Evolutionary conservation across 2,888 invertebrate genomes (phyloP).

Genomic region (Falcaria lacertinaria): DNA sequence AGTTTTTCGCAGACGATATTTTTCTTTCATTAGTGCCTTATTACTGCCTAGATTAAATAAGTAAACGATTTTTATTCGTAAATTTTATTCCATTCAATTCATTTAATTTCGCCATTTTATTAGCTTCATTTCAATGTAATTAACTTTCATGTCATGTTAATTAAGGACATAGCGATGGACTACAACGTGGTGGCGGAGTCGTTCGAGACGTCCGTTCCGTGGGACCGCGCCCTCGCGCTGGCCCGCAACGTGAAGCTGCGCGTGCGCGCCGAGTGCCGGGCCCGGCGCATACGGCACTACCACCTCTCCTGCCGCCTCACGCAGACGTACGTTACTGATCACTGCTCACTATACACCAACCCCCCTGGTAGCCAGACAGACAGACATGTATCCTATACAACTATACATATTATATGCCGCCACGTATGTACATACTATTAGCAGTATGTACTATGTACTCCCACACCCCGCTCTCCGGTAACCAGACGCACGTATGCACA

Average conservation of each 20-base stretch:
- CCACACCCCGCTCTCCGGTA: no score
- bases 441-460: no score
- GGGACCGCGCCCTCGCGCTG: constrained; percentile 91
- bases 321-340: constrained; percentile 82
- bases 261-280: constrained; percentile 82
- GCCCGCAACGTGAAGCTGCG: constrained; percentile 94
- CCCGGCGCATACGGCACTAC: constrained; percentile 79
- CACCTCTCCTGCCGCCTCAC: constrained; percentile 92
- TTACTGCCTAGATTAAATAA: no score
- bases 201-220: constrained; percentile 99
- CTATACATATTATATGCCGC: background rate
- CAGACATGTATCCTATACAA: background rate
- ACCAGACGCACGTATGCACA: no score
- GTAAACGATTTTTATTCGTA: no score
- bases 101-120: no score
- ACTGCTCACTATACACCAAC: no score
- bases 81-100: no score
- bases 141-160: constrained; percentile 16
- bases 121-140: no score
- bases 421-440: no score
- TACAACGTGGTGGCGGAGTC: constrained; percentile 95
- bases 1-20: no score
- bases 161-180: constrained; percentile 95
- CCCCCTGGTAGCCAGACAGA: background rate
- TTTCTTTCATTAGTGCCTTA: no score